Evolutionary conservation across 1,140 invertebrate species (phyloP), one percentile per base, ranked within the genome.

Genomic region (Pogonognathellus flavescens): DNA sequence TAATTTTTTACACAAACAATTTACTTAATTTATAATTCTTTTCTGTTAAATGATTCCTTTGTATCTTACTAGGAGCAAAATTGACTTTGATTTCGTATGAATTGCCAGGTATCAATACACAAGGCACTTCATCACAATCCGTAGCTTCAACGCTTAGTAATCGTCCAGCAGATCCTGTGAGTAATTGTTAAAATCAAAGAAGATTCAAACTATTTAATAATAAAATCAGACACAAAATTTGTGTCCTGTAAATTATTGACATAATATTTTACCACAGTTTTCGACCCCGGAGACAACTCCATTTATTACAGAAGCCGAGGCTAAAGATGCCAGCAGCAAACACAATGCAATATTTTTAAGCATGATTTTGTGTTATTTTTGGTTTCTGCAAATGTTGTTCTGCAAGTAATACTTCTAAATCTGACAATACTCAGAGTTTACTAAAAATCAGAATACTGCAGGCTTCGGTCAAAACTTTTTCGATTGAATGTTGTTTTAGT

Each of bases 201-300:
- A n/a, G n/a, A n/a, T n/a, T n/a, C n/a, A n/a, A n/a, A n/a, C n/a
- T n/a, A n/a, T n/a, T n/a, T n/a, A n/a, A n/a, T n/a, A n/a, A n/a
- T n/a, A n/a, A n/a, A n/a, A n/a, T n/a, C n/a, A n/a, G n/a, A n/a
- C n/a, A n/a, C n/a, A n/a, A n/a, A n/a, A n/a, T n/a, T n/a, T n/a
- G n/a, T n/a, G n/a, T n/a, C n/a, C n/a, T n/a, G n/a, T n/a, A n/a
- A n/a, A n/a, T n/a, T n/a, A n/a, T n/a, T n/a, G n/a, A n/a, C n/a
- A n/a, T n/a, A n/a, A n/a, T n/a, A n/a, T 20, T 20, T 11, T 81
- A 81, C 80, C 80, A 57, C 80, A 81, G n/a, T 81, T 81, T 55
- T 81, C 80, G 1, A 81, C 52, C 20, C 53, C 80, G 1, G 41
- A 50, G 14, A 76, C 41, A 18, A 76, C 31, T 18, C 70, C 70